Evolutionary conservation across 2,113 vertebrate species (phyloP).

Genomic region (Leptobrachium leishanense): DNA sequence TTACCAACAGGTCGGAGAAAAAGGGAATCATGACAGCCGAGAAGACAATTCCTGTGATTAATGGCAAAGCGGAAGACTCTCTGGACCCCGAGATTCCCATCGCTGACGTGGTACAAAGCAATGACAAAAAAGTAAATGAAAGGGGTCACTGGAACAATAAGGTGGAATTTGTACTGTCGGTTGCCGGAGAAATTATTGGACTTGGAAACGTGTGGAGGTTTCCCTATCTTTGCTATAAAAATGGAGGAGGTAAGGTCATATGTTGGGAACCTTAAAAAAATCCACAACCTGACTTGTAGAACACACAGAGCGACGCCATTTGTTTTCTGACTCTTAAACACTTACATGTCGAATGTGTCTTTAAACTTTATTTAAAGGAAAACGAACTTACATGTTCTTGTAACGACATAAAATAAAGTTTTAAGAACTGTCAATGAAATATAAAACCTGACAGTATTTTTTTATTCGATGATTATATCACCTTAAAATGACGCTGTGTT

Average conservation of each 20-base stretch:
- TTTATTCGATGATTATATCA: too few relatives aligned
- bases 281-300: not conserved
- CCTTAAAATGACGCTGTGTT: too few relatives aligned
- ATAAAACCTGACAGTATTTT: too few relatives aligned
- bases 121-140: constrained; percentile 86
- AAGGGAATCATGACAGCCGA: constrained; percentile 92
- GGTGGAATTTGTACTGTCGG: constrained; percentile 94
- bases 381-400: not conserved
- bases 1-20: constrained; percentile 65
- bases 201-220: constrained; percentile 98
- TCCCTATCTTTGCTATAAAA: constrained; percentile 99
- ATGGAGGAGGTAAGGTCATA: constrained; percentile 89
- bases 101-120: constrained; percentile 71
- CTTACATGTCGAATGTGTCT: not conserved
- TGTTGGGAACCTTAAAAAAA: not conserved
- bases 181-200: constrained; percentile 97
- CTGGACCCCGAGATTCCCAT: constrained; percentile 82
- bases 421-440: not conserved
- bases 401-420: not conserved
- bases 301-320: not conserved
- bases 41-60: constrained; percentile 90
- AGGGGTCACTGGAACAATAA: constrained; percentile 98
- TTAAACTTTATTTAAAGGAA: not conserved
- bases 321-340: not conserved
- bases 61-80: constrained; percentile 90